Percentiles rank a stretch among this genome's conserved stretches.
These are phyloP conservation scores for Keiferia lycopersicella DNA, from an alignment of 2,888 invertebrate genomes.

Conservation along the genomic window DNA sequence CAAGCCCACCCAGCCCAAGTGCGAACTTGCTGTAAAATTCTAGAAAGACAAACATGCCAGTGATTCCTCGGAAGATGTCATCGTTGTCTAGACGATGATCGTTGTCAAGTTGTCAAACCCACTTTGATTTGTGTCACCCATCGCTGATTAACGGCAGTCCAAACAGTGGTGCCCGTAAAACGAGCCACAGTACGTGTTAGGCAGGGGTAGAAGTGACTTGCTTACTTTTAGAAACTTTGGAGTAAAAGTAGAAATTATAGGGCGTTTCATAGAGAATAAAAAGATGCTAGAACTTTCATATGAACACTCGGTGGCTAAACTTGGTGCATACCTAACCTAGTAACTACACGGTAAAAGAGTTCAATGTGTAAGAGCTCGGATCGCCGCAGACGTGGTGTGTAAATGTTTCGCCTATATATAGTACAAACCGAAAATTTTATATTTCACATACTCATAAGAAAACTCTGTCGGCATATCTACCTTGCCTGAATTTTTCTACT, in stretches of 20 bases:
- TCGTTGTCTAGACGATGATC: conserved; percentile 1
- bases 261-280: too few species aligned
- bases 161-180: conserved; percentile 6
- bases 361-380: too few species aligned
- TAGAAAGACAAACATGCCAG: conserved; percentile 11
- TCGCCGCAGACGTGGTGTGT: too few species aligned
- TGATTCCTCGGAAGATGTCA: conserved; percentile 1
- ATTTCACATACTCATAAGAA: too few species aligned
- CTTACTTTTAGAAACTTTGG: background rate
- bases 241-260: too few species aligned
- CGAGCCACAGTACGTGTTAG: background rate
- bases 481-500: background rate
- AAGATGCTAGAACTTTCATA: too few species aligned
- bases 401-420: too few species aligned
- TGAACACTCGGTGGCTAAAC: too few species aligned
- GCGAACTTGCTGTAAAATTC: background rate
- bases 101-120: background rate
- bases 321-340: too few species aligned
- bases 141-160: conserved; percentile 6
- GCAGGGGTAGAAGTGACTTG: background rate
- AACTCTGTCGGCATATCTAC: background rate
- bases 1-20: too few species aligned
- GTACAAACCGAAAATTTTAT: too few species aligned
- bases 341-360: too few species aligned
- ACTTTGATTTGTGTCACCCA: conserved; percentile 13